Conservation (phyloP, 2,888 invertebrate genomes). For the Lasioglossum leucozonium region DNA sequence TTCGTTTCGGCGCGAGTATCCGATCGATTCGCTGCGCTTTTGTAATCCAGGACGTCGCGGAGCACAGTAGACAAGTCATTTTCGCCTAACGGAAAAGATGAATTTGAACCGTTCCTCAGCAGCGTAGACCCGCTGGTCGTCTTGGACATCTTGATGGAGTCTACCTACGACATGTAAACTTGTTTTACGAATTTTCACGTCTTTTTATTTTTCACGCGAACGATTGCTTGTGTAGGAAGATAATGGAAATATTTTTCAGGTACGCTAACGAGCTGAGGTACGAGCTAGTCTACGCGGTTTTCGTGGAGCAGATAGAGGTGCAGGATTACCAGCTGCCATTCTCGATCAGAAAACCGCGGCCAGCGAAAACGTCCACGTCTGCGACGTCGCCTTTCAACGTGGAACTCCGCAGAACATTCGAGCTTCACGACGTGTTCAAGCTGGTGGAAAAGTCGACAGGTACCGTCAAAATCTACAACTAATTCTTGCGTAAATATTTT, state of each 20-base stretch:
- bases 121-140: slow-evolving; percentile 32
- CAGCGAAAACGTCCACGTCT: slow-evolving; percentile 48
- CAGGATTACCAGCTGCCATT: slow-evolving; percentile 67
- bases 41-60: background rate
- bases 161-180: slow-evolving; percentile 74
- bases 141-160: slow-evolving; percentile 70
- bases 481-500: background rate
- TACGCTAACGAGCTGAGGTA: slow-evolving; percentile 75
- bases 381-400: slow-evolving; percentile 18
- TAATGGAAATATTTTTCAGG: slow-evolving; percentile 57
- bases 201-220: background rate
- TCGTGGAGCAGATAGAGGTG: slow-evolving; percentile 64
- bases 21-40: background rate
- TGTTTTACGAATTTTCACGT: background rate
- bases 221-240: background rate
- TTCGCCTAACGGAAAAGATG: background rate
- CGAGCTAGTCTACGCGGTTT: slow-evolving; percentile 68
- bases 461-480: background rate
- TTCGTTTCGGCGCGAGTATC: background rate
- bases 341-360: slow-evolving; percentile 65
- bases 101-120: background rate
- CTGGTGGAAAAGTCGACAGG: slow-evolving; percentile 10
- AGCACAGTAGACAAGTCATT: background rate
- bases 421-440: background rate
- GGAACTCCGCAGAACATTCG: slow-evolving; percentile 12